Evolutionary conservation across 1,140 invertebrate genomes (phyloP), one percentile per base, ranked within the genome.

Genomic region (Phymorhynchus buccinoides): DNA sequence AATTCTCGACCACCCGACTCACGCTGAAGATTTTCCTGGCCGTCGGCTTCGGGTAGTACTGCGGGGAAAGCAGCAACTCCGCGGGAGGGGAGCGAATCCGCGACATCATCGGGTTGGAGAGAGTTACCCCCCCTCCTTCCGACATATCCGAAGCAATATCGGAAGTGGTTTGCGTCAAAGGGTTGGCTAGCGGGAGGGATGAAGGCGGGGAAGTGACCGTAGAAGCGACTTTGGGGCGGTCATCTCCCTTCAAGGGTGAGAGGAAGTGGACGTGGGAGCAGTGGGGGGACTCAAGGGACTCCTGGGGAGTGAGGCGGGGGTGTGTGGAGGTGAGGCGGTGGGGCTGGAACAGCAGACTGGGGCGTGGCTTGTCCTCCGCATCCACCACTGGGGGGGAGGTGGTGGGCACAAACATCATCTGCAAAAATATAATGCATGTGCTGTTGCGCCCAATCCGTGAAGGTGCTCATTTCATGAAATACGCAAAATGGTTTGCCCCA

Each of bases 21-120:
- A 92, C 92, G 56, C 90, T 91, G 77, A 92, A 92, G 44, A 92
- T 89, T 85, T 92, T 92, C 83, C 91, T 90, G 62, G 90, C 91
- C 86, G 89, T 90, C 12, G 88, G 89, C 41, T 87, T 88, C 22
- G 86, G 87, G 83, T 86, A 89, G 73, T 91, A 92, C 83, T 92
- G 91, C 18, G 91, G 91, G 85, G 90, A 91, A 9, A 91, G 84
- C 16, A 92, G 79, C 14, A 91, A 84, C 71, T 91, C 88, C 9
- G 84, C 87, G 42, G 90, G 88, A 30, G 90, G 89, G 30, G 89
- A 56, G 37, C 84, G 80, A n/a, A 86, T 42, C 18, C 87, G 30
- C 3, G 81, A 32, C 16, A 30, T 32, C 1, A 18, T 27, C 14
- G 83, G 48, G 9, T 81, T 52, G 22, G 52, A 32, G 4, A 79